phyloP scores from a whole-genome alignment of 2,888 invertebrate genomes.

The Diarsia mendica region DNA sequence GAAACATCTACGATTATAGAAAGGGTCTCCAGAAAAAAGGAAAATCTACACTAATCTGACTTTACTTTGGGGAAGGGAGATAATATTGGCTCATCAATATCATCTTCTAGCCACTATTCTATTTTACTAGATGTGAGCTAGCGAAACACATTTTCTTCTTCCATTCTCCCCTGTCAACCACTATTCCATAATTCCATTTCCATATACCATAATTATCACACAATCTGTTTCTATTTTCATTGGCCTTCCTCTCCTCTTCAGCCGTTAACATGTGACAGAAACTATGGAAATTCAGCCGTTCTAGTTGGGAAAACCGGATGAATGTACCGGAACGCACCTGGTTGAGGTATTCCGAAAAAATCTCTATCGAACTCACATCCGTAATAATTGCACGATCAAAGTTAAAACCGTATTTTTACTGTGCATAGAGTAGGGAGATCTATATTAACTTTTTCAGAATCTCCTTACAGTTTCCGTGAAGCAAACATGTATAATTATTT shows the following conservation, averaged over 20 bases:
- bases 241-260: neutral
- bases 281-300: slow-evolving; percentile 26
- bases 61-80: too few relatives aligned
- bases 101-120: neutral
- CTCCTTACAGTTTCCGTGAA: neutral
- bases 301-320: slow-evolving; percentile 19
- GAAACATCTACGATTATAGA: neutral
- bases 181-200: neutral
- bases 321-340: slow-evolving; percentile 26
- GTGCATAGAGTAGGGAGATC: neutral
- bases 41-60: neutral
- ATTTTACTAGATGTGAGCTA: neutral
- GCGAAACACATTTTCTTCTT: neutral
- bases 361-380: slow-evolving; percentile 1
- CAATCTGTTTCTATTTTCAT: neutral
- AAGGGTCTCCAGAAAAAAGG: neutral
- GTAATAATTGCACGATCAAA: slow-evolving; percentile 20
- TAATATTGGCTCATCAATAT: neutral
- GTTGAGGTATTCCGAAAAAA: slow-evolving; percentile 16
- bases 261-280: neutral
- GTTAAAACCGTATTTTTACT: slow-evolving; percentile 14
- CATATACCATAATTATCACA: too few relatives aligned
- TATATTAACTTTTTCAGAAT: slow-evolving; percentile 11
- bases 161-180: neutral
- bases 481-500: slow-evolving; percentile 12